These are phyloP conservation scores for Drosophila meridiana DNA, from an alignment of 2,888 invertebrate species.

Conservation along the genomic window DNA sequence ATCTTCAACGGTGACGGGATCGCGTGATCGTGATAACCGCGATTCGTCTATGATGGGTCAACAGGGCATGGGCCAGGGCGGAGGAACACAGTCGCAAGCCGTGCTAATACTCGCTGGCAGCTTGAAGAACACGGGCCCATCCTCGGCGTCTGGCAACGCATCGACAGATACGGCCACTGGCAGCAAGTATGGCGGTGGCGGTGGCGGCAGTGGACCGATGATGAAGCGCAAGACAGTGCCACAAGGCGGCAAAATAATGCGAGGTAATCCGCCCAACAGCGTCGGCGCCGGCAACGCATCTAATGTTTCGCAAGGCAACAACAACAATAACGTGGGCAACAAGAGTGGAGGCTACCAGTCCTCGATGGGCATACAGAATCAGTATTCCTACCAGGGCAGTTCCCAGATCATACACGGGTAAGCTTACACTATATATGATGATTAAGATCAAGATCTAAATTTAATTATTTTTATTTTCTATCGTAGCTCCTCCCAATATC, in stretches of 20 bases:
- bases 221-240: conserved; percentile 90
- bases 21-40: conserved; percentile 65
- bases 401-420: conserved; percentile 77
- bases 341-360: conserved; percentile 74
- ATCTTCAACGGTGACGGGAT: conserved; percentile 29
- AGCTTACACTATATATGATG: conserved; percentile 3
- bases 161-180: conserved; percentile 64
- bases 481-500: conserved; percentile 76
- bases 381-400: conserved; percentile 79
- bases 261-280: conserved; percentile 83
- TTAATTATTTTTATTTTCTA: neutral
- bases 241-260: conserved; percentile 86
- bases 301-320: conserved; percentile 58
- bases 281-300: conserved; percentile 45
- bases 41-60: conserved; percentile 62
- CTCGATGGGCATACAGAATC: conserved; percentile 78
- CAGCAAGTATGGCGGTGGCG: conserved; percentile 73
- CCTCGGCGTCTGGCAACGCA: conserved; percentile 49
- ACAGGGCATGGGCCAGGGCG: conserved; percentile 53
- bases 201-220: conserved; percentile 86
- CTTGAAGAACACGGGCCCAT: conserved; percentile 54
- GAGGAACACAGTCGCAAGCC: conserved; percentile 56
- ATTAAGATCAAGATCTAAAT: neutral
- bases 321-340: conserved; percentile 47
- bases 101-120: conserved; percentile 62